phyloP scores from a whole-genome alignment of 2,113 vertebrate species.

The Proterorhinus semilunaris region DNA sequence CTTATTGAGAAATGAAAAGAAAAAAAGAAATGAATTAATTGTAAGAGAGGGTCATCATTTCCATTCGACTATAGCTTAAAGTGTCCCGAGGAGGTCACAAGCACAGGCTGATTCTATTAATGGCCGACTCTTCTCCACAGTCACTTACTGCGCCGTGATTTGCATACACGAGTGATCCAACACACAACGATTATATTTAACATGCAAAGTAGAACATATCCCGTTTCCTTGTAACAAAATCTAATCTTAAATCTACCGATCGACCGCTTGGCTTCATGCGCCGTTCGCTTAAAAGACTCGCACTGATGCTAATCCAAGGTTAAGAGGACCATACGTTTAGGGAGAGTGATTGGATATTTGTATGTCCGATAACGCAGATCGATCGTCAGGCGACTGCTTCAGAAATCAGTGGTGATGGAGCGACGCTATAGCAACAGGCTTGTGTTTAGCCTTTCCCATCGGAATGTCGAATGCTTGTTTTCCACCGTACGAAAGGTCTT shows the following conservation, averaged over 20 bases:
- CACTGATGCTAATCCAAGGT: neutral
- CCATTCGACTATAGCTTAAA: neutral
- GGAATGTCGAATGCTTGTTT: too few relatives aligned
- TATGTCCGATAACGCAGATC: neutral
- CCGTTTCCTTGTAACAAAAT: neutral
- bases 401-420: neutral
- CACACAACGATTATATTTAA: neutral
- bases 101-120: slow-evolving; percentile 24
- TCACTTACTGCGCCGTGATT: slow-evolving; percentile 17
- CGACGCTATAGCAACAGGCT: too few relatives aligned
- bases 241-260: neutral
- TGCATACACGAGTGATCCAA: neutral
- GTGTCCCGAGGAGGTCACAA: slow-evolving; percentile 17
- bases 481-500: too few relatives aligned
- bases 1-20: too few relatives aligned
- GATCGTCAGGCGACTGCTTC: neutral
- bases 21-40: too few relatives aligned
- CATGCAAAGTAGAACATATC: neutral
- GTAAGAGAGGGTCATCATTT: too few relatives aligned
- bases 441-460: too few relatives aligned
- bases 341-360: neutral
- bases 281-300: neutral
- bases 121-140: slow-evolving; percentile 16
- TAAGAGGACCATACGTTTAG: neutral
- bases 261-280: neutral